Percentiles rank a stretch among this genome's conserved stretches.
Conservation (phyloP, 2,888 invertebrate species). For the Silvanus unidentatus region DNA sequence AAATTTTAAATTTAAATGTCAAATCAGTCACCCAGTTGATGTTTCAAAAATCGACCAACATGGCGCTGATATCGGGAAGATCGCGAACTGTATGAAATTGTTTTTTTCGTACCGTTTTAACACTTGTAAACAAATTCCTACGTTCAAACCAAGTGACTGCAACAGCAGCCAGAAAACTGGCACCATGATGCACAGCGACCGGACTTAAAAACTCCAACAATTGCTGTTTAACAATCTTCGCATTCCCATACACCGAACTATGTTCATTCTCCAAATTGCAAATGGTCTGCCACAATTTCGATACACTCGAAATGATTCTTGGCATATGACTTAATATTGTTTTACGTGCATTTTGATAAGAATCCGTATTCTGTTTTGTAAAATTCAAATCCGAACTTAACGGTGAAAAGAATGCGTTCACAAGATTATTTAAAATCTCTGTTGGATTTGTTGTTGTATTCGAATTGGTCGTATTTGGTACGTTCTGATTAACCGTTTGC, state of each 20-base stretch:
- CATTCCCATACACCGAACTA: slow-evolving; percentile 54
- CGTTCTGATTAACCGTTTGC: slow-evolving; percentile 40
- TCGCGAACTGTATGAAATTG: background rate
- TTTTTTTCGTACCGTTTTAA: slow-evolving; percentile 45
- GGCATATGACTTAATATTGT: slow-evolving; percentile 74
- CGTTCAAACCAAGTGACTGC: slow-evolving; percentile 82
- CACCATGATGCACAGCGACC: slow-evolving; percentile 74
- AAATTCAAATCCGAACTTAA: slow-evolving; percentile 42
- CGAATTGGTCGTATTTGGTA: slow-evolving; percentile 36
- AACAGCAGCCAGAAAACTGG: slow-evolving; percentile 74
- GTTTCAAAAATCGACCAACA: no score
- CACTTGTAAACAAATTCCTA: slow-evolving; percentile 48
- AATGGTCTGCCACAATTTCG: slow-evolving; percentile 70
- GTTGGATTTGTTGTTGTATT: slow-evolving; percentile 56
- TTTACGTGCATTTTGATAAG: slow-evolving; percentile 57
- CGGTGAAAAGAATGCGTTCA: slow-evolving; percentile 72
- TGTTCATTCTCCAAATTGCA: slow-evolving; percentile 48
- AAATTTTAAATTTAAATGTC: no score
- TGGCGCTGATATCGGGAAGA: no score
- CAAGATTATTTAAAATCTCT: slow-evolving; percentile 73
- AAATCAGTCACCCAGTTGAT: no score
- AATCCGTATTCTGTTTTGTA: slow-evolving; percentile 42
- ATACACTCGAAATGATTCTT: slow-evolving; percentile 72
- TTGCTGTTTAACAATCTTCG: slow-evolving; percentile 68
- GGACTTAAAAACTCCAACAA: slow-evolving; percentile 78